Percentiles rank a stretch among this genome's conserved stretches.
These are phyloP conservation scores for Enteromius radiatus DNA, from an alignment of 2,797 vertebrate genomes.

Conservation along the genomic window DNA sequence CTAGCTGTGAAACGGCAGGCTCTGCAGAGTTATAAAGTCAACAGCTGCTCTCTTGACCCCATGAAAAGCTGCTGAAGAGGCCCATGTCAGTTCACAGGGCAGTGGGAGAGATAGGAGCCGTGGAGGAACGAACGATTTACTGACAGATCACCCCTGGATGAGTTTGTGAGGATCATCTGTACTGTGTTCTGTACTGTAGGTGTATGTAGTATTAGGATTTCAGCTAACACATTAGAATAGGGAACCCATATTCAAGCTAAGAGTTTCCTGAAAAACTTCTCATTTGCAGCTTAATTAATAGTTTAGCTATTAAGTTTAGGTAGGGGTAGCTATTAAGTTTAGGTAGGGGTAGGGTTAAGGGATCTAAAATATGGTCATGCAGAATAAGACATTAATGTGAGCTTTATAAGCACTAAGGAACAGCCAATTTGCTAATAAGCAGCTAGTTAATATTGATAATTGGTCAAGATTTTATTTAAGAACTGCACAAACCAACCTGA, in stretches of 20 bases:
- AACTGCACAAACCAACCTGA: neutral
- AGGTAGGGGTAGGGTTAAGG: neutral
- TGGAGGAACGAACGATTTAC: conserved; percentile 26
- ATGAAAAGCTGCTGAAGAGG: conserved; percentile 59
- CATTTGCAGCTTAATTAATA: neutral
- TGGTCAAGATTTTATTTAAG: neutral
- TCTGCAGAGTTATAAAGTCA: conserved; percentile 64
- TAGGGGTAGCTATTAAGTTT: neutral
- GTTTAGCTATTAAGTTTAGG: neutral
- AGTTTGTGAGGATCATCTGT: neutral
- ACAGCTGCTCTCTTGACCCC: conserved; percentile 60
- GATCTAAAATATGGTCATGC: neutral
- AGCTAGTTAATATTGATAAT: neutral
- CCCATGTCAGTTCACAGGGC: conserved; percentile 51
- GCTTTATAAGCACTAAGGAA: neutral
- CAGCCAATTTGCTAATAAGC: neutral
- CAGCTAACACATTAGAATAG: neutral
- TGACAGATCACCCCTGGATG: neutral
- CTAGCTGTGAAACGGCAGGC: conserved; percentile 64
- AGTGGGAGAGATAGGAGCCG: conserved; percentile 37
- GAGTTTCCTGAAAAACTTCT: neutral
- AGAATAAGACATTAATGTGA: neutral
- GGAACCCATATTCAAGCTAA: neutral
- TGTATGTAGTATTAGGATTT: neutral
- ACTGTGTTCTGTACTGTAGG: neutral